Conservation (phyloP, 2,888 invertebrate genomes). For the Frankliniella fusca region DNA sequence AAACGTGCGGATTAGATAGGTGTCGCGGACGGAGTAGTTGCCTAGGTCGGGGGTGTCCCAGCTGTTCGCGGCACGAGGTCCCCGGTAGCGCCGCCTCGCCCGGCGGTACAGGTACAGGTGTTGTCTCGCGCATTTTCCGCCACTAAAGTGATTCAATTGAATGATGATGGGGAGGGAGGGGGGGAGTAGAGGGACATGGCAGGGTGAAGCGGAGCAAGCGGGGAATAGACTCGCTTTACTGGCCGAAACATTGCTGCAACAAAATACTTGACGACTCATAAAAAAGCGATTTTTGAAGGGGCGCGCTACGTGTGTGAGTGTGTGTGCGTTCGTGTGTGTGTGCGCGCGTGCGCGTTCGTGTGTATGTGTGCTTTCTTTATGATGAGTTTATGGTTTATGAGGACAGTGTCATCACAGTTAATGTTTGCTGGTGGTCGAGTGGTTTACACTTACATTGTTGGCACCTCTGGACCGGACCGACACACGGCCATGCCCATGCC, state of each 20-base stretch:
- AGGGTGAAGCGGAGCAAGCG: neutral
- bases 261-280: slow-evolving; percentile 26
- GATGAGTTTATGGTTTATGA: slow-evolving; percentile 25
- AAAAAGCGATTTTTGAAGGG: slow-evolving; percentile 15
- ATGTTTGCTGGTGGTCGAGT: slow-evolving; percentile 24
- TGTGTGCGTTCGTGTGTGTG: neutral
- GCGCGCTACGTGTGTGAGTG: neutral
- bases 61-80: neutral
- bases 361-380: slow-evolving; percentile 23
- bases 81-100: neutral
- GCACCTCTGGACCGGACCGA: neutral
- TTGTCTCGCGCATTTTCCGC: slow-evolving; percentile 2
- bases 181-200: neutral
- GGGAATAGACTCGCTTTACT: slow-evolving; percentile 11
- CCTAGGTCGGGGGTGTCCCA: too few species aligned
- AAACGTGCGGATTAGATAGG: too few species aligned
- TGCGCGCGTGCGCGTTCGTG: neutral
- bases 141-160: slow-evolving; percentile 11
- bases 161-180: neutral
- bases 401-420: slow-evolving; percentile 16
- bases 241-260: slow-evolving; percentile 21
- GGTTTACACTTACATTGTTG: slow-evolving; percentile 26
- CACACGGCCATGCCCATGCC: neutral
- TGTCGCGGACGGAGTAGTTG: too few species aligned
- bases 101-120: neutral